Conservation (phyloP, 2,797 vertebrate genomes). For the Leuciscus waleckii region DNA sequence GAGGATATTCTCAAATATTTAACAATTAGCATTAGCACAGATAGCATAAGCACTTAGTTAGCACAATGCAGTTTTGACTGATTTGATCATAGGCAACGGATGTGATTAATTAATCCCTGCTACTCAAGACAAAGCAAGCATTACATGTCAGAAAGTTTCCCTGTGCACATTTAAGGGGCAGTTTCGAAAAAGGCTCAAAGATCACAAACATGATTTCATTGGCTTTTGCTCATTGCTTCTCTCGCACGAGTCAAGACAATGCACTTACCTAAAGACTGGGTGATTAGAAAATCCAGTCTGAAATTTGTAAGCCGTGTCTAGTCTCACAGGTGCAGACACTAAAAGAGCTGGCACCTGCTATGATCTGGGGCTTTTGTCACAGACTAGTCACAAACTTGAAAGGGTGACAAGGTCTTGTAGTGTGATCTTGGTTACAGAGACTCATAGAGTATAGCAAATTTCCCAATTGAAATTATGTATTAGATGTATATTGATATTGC, state of each 20-base stretch:
- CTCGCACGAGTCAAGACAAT: not conserved
- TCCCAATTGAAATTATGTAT: not conserved
- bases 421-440: not conserved
- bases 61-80: not conserved
- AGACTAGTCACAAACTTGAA: not conserved
- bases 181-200: not conserved
- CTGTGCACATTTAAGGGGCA: not conserved
- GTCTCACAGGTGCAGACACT: constrained; percentile 1
- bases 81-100: not conserved
- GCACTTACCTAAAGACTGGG: not conserved
- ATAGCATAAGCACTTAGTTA: not conserved
- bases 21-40: not conserved
- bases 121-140: not conserved
- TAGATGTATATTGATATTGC: not conserved
- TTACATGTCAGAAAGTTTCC: not conserved
- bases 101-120: not conserved
- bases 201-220: not conserved
- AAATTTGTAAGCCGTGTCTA: constrained; percentile 19
- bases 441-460: not conserved
- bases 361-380: not conserved
- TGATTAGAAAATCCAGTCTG: not conserved
- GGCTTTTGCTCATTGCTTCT: not conserved
- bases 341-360: not conserved
- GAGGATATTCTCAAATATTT: not conserved
- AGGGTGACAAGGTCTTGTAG: not conserved